Percentiles rank a stretch among this genome's conserved stretches.
Evolutionary conservation across 2,113 vertebrate species (phyloP).

Genomic region (Microcebus murinus): DNA sequence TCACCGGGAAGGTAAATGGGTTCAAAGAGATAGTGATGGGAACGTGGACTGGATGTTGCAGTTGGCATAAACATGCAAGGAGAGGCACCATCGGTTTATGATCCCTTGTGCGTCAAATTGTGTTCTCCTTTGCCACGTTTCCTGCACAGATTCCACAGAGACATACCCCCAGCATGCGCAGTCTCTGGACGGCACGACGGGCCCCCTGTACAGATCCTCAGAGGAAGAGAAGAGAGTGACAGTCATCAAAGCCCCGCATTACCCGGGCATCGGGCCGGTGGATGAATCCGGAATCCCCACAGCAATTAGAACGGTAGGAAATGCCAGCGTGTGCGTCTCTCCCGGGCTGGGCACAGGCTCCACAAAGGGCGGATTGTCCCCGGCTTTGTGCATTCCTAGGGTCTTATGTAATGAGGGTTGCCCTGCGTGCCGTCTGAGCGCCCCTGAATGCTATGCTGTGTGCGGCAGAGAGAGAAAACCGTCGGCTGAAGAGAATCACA

Average conservation of each 20-base stretch:
- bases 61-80: background rate
- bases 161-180: conserved; percentile 89
- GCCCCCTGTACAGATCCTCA: conserved; percentile 93
- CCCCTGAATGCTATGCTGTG: conserved; percentile 79
- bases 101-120: background rate
- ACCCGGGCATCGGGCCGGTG: conserved; percentile 96
- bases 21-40: background rate
- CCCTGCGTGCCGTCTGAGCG: conserved; percentile 71
- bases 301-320: conserved; percentile 96
- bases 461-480: conserved; percentile 63
- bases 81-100: background rate
- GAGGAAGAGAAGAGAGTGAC: conserved; percentile 97
- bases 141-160: conserved; percentile 86
- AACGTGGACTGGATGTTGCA: background rate
- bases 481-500: conserved; percentile 66
- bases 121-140: background rate
- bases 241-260: conserved; percentile 96
- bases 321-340: conserved; percentile 70
- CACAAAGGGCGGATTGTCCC: conserved; percentile 85
- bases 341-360: conserved; percentile 16
- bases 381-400: conserved; percentile 82
- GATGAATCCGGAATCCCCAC: conserved; percentile 97
- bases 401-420: conserved; percentile 81
- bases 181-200: conserved; percentile 84
- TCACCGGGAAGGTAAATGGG: background rate